These are phyloP conservation scores for Nothoprocta perdicaria DNA, from an alignment of 2,113 vertebrate species.

Conservation along the genomic window DNA sequence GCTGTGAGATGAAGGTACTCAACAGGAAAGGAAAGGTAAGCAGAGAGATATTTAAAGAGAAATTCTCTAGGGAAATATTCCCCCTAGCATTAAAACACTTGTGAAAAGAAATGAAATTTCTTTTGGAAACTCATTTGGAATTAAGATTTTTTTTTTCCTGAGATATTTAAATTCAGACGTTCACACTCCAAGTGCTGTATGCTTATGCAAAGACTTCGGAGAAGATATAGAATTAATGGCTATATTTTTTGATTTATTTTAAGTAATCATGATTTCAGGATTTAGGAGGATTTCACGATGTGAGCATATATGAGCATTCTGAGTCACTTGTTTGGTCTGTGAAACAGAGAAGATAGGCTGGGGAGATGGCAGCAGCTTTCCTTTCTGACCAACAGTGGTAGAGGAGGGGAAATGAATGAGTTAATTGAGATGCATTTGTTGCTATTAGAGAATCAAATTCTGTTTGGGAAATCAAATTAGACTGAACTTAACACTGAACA, in stretches of 20 bases:
- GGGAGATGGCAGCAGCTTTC: background rate
- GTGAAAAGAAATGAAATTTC: background rate
- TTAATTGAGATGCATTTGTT: background rate
- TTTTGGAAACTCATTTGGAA: background rate
- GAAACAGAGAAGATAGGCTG: background rate
- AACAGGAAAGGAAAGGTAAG: background rate
- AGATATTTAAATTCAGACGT: slow-evolving; percentile 4
- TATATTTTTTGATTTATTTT: background rate
- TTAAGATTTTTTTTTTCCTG: slow-evolving; percentile 9
- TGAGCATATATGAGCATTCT: background rate
- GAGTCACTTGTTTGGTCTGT: background rate
- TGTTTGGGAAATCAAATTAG: background rate
- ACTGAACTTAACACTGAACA: background rate
- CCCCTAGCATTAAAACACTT: background rate
- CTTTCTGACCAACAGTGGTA: background rate
- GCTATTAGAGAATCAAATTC: background rate
- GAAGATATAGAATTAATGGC: background rate
- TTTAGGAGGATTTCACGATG: background rate
- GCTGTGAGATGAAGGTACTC: background rate
- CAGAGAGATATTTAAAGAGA: background rate
- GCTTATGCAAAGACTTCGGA: background rate
- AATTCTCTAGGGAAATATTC: background rate
- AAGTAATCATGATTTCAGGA: background rate
- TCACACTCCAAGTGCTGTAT: background rate
- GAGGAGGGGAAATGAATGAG: background rate